Evolutionary conservation across 2,888 invertebrate species (phyloP), one percentile per base, ranked within the genome.

Genomic region (Agrotis ipsilon): DNA sequence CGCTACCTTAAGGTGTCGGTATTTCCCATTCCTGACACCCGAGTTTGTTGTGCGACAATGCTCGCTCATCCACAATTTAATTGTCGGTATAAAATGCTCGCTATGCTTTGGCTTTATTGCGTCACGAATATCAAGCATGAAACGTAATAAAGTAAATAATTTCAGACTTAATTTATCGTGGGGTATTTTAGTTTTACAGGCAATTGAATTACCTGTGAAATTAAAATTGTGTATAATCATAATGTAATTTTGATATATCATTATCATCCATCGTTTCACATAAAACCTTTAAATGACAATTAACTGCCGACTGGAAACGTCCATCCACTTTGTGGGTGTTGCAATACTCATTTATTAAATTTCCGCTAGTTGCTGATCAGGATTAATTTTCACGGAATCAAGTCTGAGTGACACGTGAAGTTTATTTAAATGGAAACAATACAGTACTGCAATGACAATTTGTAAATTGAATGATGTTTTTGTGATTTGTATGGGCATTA

Each of bases 1-100:
- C 75, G 60, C 81, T 74, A 57, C 72, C 67, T n/a, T 66, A 64
- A 79, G 83, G 86, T 88, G 85, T 79, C 68, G 79, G 77, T 69
- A 81, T 84, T 81, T 72, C 80, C 81, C 84, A 78, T 85, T 79
- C 75, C 80, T 81, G 66, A 82, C 83, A 85, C 82, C 78, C 76
- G 66, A 68, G 75, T 80, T 82, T 79, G 72, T 81, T 82, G 80
- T 68, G 74, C 70, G 76, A 82, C 81, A 71, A 84, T 68, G 75
- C 75, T 70, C 69, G 66, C 75, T 71, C 55, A 70, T 78, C 73
- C 52, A 72, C 70, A 76, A 74, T 77, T 79, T 65, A 72, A 74
- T 62, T 67, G 69, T 78, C 43, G 61, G 62, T 51, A 75, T 68
- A 60, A 61, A 78, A 77, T 65, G 45, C 67, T 54, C 54, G 43